Percentiles rank a stretch among this genome's conserved stretches.
Evolutionary conservation across 2,113 vertebrate genomes (phyloP).

Genomic region (Panthera tigris): DNA sequence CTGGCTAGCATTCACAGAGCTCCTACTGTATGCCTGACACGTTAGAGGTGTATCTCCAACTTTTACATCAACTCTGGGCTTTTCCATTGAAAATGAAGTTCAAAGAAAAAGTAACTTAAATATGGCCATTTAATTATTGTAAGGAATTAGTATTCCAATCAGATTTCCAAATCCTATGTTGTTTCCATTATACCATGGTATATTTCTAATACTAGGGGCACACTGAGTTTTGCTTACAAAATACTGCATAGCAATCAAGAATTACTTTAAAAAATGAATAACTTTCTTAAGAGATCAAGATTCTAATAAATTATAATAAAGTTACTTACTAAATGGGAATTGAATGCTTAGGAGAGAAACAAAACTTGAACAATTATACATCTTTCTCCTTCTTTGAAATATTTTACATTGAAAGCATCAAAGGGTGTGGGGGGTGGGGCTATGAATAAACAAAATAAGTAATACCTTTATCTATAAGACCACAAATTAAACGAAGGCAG

Average conservation of each 20-base stretch:
- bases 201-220: neutral
- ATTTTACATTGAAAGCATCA: slow-evolving; percentile 2
- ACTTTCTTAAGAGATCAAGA: neutral
- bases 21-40: neutral
- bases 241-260: neutral
- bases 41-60: neutral
- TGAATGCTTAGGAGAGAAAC: neutral
- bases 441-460: neutral
- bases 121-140: neutral
- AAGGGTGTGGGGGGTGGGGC: rapidly evolving
- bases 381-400: neutral
- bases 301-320: neutral
- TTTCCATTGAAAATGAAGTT: neutral
- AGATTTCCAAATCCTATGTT: neutral
- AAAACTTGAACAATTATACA: neutral
- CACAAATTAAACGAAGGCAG: neutral
- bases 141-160: neutral
- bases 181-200: neutral
- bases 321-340: neutral
- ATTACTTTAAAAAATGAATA: neutral
- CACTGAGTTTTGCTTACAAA: neutral
- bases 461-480: neutral
- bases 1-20: neutral
- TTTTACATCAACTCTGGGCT: neutral
- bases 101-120: neutral